phyloP scores from a whole-genome alignment of 2,113 vertebrate species.

The Lamprotornis superbus region DNA sequence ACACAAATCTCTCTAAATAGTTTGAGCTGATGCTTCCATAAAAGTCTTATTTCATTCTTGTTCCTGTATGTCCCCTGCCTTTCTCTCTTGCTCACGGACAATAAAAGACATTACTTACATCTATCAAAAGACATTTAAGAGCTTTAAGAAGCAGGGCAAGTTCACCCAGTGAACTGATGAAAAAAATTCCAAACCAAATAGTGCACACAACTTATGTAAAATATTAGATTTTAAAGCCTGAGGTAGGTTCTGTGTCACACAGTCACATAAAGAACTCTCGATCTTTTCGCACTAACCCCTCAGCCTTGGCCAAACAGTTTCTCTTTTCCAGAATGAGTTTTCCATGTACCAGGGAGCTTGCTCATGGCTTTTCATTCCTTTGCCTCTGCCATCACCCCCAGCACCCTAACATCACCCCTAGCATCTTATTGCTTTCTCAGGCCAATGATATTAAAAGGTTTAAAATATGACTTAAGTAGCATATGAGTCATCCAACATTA shows the following conservation, averaged over 20 bases:
- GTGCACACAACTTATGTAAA: rapidly evolving
- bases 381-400: background rate
- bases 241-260: background rate
- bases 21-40: background rate
- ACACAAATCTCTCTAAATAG: background rate
- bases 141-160: background rate
- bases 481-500: background rate
- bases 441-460: background rate
- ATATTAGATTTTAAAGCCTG: background rate
- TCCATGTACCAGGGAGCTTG: background rate
- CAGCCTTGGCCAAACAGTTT: background rate
- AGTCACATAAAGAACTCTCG: background rate
- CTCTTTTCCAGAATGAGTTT: background rate
- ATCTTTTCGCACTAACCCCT: background rate
- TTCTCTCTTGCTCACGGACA: background rate
- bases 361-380: background rate
- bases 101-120: constrained; percentile 8
- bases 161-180: background rate
- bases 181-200: background rate
- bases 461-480: background rate
- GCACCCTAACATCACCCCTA: background rate
- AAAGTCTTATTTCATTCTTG: constrained; percentile 8
- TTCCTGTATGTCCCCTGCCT: background rate
- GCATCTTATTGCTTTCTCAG: background rate
- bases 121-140: background rate